phyloP scores from a whole-genome alignment of 2,113 vertebrate species.

The pig (Sus scrofa) region DNA sequence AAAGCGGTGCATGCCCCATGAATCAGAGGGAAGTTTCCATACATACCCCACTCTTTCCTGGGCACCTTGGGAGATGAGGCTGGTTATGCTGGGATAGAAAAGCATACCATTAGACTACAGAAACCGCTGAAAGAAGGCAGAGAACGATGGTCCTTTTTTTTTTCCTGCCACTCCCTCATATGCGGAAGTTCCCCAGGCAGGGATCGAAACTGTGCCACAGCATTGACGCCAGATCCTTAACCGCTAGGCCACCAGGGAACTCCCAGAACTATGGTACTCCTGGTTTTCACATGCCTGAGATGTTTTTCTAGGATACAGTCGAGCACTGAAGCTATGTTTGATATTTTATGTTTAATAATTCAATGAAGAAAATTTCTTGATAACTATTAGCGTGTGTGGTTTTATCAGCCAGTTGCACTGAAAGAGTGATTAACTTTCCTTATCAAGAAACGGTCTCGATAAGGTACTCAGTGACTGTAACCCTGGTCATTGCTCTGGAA shows the following conservation, averaged over 20 bases:
- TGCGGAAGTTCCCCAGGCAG: too few relatives aligned
- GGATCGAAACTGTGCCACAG: too few relatives aligned
- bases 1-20: accelerated
- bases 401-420: not conserved
- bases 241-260: too few relatives aligned
- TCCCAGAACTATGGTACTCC: not conserved
- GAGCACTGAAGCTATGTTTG: not conserved
- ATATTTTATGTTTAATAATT: slow-evolving; percentile 48
- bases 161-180: too few relatives aligned
- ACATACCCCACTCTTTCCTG: not conserved
- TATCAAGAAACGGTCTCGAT: slow-evolving; percentile 59
- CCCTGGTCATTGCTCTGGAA: slow-evolving; percentile 65
- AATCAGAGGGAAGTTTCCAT: not conserved
- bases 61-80: not conserved
- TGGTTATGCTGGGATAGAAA: not conserved
- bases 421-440: slow-evolving; percentile 59
- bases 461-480: not conserved
- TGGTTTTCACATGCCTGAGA: not conserved
- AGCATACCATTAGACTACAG: not conserved
- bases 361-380: not conserved
- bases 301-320: not conserved
- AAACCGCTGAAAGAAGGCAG: not conserved
- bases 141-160: not conserved
- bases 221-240: too few relatives aligned
- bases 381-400: not conserved